Conservation (phyloP, 2,888 invertebrate species). For the Uropetala carovei region DNA sequence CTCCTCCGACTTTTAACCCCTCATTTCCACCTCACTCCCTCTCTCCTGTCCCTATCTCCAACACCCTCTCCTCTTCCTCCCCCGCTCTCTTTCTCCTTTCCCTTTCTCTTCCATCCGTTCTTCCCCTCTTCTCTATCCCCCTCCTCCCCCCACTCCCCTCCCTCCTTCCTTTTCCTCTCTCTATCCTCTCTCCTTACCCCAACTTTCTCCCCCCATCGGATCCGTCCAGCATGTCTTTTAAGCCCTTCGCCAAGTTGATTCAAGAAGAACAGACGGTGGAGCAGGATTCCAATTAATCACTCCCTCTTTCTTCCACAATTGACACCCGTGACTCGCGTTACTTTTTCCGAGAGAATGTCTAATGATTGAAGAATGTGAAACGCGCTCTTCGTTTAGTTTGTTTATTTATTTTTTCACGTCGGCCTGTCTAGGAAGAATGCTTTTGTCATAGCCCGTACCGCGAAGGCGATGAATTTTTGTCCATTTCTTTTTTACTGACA, state of each 20-base stretch:
- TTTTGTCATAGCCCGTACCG: not conserved
- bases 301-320: not conserved
- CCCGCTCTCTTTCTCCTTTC: not conserved
- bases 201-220: not conserved
- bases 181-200: not conserved
- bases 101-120: not conserved
- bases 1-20: not conserved
- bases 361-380: slow-evolving; percentile 32
- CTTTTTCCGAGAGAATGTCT: slow-evolving; percentile 16
- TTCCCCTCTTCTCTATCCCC: not conserved
- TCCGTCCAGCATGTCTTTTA: not conserved
- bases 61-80: not conserved
- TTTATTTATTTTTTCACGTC: not conserved
- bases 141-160: too few relatives aligned
- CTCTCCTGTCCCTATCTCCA: too few relatives aligned
- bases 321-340: slow-evolving; percentile 7
- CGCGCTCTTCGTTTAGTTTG: not conserved
- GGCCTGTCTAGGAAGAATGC: not conserved
- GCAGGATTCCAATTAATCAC: slow-evolving; percentile 12
- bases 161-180: not conserved
- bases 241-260: not conserved
- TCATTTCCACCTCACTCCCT: too few relatives aligned
- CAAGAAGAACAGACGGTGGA: not conserved
- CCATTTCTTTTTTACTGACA: not conserved
- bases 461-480: not conserved